Evolutionary conservation across 2,113 vertebrate species (phyloP).

Genomic region (Carassius gibelio): DNA sequence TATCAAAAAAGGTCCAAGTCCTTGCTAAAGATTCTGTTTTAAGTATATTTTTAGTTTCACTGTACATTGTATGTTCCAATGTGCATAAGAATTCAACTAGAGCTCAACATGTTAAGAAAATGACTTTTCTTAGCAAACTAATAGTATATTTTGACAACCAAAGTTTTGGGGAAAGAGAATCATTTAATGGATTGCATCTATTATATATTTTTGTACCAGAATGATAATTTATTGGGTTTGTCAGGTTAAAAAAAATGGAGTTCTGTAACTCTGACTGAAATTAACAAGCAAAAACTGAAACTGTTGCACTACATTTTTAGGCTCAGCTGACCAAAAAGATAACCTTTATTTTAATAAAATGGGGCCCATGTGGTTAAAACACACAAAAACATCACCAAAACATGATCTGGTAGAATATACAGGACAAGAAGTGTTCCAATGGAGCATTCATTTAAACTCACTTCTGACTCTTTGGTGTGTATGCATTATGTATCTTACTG

Average conservation of each 20-base stretch:
- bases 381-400: not conserved
- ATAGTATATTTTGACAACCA: constrained; percentile 15
- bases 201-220: constrained; percentile 36
- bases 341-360: not conserved
- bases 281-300: not conserved
- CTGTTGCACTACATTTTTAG: not conserved
- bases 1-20: not conserved
- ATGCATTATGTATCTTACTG: constrained; percentile 35
- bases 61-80: not conserved
- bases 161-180: not conserved
- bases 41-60: constrained; percentile 1
- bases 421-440: not conserved
- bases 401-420: not conserved
- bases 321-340: constrained; percentile 1
- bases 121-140: not conserved
- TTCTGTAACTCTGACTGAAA: not conserved
- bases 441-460: not conserved
- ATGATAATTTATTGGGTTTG: constrained; percentile 16
- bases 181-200: not conserved
- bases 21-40: not conserved
- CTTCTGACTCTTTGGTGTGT: constrained; percentile 28
- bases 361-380: not conserved
- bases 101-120: not conserved
- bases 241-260: not conserved
- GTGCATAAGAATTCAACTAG: not conserved